Conservation (phyloP, 2,888 invertebrate genomes). For the Nematopogon swammerdamellus region DNA sequence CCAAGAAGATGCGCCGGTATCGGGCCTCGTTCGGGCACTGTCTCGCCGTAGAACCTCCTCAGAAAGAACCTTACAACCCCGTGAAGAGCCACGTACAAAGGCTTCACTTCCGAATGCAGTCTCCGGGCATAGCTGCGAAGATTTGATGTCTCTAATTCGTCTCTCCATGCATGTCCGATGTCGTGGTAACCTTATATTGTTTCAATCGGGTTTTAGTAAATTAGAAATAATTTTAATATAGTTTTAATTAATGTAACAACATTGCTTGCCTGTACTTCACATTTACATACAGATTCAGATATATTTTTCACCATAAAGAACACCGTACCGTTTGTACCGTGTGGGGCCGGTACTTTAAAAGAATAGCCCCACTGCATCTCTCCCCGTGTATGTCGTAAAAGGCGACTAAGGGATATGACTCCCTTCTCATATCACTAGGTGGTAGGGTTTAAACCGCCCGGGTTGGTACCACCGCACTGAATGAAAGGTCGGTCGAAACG, state of each 20-base stretch:
- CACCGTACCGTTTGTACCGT: no score
- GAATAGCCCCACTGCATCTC: no score
- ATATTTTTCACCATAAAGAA: background rate
- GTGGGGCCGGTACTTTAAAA: no score
- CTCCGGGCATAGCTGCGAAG: conserved; percentile 49
- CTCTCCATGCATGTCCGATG: conserved; percentile 62
- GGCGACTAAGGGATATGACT: no score
- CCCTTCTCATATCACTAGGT: no score
- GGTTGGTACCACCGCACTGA: no score
- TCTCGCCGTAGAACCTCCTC: conserved; percentile 49
- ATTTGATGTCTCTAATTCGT: conserved; percentile 59
- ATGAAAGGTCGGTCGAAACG: no score
- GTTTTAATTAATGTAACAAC: no score
- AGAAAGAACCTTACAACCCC: conserved; percentile 66
- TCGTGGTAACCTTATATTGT: conserved; percentile 67
- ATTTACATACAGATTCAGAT: background rate
- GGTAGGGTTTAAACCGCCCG: no score
- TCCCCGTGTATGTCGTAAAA: no score
- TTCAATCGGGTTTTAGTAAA: no score
- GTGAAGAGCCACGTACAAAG: conserved; percentile 68
- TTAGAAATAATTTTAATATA: no score
- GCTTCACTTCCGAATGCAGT: conserved; percentile 55
- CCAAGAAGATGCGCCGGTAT: conserved; percentile 71
- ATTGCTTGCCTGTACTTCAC: background rate
- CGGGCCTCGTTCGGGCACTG: conserved; percentile 49